Evolutionary conservation across 2,888 invertebrate genomes (phyloP), one percentile per base, ranked within the genome.

Genomic region (Nomada lathburiana): DNA sequence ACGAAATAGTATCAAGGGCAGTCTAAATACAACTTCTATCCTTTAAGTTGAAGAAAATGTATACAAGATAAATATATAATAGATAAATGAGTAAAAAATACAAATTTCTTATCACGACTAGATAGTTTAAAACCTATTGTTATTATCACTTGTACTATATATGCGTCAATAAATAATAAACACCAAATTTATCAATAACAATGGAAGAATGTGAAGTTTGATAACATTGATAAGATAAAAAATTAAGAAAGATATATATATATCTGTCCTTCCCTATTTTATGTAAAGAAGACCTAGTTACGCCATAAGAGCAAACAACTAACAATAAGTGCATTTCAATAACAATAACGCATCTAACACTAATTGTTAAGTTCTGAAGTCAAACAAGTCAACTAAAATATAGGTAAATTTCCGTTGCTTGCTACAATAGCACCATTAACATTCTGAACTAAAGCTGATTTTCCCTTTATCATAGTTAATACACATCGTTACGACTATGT

Each of bases 371-470:
- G 36, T 36, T 36, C 74, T 83, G 85, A 85, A 26, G 70, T 64
- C 55, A 82, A 88, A 88, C 60, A 52, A 86, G 36, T 87, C 72
- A 79, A 88, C 76, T 72, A 76, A 88, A 88, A 63, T 69, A 84
- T 83, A 88, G 42, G 88, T 36, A 87, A 87, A 86, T 59, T 79
- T 67, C 44, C 71, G 69, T 70, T 73, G 29, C 57, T 76, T 78
- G 10, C 67, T 62, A 73, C 50, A 47, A 76, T 86, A 88, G 88
- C 88, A 88, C 88, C 88, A 81, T 88, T 80, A 80, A 80, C 76
- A 74, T 86, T 78, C 78, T 47, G 79, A 88, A 88, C 47, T 83
- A 80, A 86, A 88, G 77, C 75, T 85, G 68, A 20, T 72, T 42
- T 52, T 65, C 55, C 53, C 57, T 59, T 64, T 57, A 50, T 70